phyloP scores from a whole-genome alignment of 2,888 invertebrate genomes.

The Myathropa florea region DNA sequence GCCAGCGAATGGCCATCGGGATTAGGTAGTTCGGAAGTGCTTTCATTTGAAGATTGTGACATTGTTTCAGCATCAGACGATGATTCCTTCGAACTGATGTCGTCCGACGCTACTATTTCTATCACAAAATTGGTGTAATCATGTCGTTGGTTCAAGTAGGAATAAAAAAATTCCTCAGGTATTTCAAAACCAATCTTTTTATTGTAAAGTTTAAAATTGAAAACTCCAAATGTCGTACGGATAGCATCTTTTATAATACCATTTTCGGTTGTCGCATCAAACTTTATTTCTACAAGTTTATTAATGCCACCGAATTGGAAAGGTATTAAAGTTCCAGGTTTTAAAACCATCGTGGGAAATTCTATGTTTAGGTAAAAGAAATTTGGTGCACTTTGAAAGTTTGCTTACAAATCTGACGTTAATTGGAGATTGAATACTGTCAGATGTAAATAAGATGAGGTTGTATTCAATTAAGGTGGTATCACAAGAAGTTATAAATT shows the following conservation, averaged over 20 bases:
- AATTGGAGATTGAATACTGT: too few relatives aligned
- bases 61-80: neutral
- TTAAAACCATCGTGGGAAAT: neutral
- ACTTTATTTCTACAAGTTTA: neutral
- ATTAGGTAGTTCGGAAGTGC: neutral
- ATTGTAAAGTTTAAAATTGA: slow-evolving; percentile 78
- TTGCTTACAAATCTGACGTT: too few relatives aligned
- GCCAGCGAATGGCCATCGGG: too few relatives aligned
- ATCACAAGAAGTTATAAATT: neutral
- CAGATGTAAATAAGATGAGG: neutral
- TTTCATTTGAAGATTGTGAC: neutral
- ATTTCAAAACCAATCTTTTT: slow-evolving; percentile 79
- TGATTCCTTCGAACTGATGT: neutral
- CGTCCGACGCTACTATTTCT: slow-evolving; percentile 75
- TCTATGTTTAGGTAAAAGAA: too few relatives aligned
- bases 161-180: slow-evolving; percentile 77
- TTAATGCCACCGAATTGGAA: neutral
- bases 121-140: slow-evolving; percentile 79
- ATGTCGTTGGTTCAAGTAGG: slow-evolving; percentile 77
- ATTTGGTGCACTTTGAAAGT: too few relatives aligned
- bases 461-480: neutral
- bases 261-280: too few relatives aligned
- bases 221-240: slow-evolving; percentile 77
- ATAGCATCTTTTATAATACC: slow-evolving; percentile 77
- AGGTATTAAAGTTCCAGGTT: neutral